Evolutionary conservation across 2,113 vertebrate species (phyloP).

Genomic region (Clarias magur): DNA sequence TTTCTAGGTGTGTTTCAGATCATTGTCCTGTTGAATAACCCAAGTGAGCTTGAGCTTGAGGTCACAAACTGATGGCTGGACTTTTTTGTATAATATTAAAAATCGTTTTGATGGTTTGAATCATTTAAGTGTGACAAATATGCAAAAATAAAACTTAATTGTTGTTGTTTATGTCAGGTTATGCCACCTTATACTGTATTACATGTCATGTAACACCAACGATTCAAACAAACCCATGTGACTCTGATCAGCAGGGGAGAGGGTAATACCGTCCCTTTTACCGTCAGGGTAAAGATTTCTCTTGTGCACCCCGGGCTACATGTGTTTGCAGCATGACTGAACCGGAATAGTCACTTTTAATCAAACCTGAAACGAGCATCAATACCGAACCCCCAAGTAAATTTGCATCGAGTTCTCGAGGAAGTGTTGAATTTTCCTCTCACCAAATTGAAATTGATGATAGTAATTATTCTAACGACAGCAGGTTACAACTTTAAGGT

Average conservation of each 20-base stretch:
- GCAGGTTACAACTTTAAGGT: constrained; percentile 47
- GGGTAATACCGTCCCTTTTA: neutral
- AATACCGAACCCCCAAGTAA: neutral
- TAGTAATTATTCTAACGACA: constrained; percentile 19
- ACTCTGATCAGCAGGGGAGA: neutral
- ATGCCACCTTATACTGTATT: too few species aligned
- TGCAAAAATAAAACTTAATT: too few species aligned
- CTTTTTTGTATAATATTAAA: too few species aligned
- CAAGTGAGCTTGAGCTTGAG: too few species aligned
- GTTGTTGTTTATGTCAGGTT: too few species aligned
- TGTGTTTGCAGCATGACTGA: neutral
- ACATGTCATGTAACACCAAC: neutral
- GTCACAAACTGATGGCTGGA: too few species aligned
- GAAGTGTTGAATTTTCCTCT: constrained; percentile 18
- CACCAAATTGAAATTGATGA: constrained; percentile 31
- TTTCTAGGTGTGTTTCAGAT: too few species aligned
- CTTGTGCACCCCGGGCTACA: neutral
- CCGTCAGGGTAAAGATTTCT: neutral
- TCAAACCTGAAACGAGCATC: neutral
- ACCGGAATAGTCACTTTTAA: neutral
- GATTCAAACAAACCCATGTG: neutral
- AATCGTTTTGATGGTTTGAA: too few species aligned
- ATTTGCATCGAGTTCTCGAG: neutral
- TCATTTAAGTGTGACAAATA: too few species aligned
- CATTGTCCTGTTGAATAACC: too few species aligned